Base-by-base conservation (phyloP, 2,888 invertebrate genomes). In the Carabus problematicus region DNA sequence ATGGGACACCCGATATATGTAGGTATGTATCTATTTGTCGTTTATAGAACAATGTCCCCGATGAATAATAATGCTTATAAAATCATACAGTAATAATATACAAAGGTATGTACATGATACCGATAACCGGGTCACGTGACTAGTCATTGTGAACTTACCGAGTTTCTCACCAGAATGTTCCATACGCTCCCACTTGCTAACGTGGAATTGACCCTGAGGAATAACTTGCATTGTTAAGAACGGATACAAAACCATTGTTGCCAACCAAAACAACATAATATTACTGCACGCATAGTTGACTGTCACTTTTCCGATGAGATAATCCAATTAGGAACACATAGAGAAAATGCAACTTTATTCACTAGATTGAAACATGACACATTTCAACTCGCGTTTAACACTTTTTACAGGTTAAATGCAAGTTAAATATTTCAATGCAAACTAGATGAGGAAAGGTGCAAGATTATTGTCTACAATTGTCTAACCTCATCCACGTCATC, bases 101-200 rank as follows among this genome's bases (percentile, higher is more conserved):
- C n/a, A n/a, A 29, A 29, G 3, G 29, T 29, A 29, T 6, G 29
- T 29, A 29, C 29, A 29, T 29, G 29, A 29, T 29, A 29, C 29
- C 29, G 29, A 6, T 29, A 6, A 6, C 2, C 3, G 29, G 29
- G 29, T 29, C 29, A 29, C 29, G 29, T 29, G 29, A 29, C 29
- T 2, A 3, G 29, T 29, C 6, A 29, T 29, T 29, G 29, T 29
- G 29, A 83, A 88, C 92, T 89, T 88, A 95, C 95, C 94, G 82
- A 95, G 85, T 85, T 91, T 91, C 76, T 89, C 88, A 76, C 86
- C 87, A 72, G 91, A 90, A 82, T 89, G 89, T 85, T 95, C 95
- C 85, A 91, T 86, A 83, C 85, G 87, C 86, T 95, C 95, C 95
- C 95, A 95, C 84, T 93, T 93, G 85, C 89, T 88, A 83, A 85